A percentile compares a stretch with the other conserved stretches of the same genome.
Conservation (phyloP, 2,797 vertebrate species). For the Eutrigla gurnardus region DNA sequence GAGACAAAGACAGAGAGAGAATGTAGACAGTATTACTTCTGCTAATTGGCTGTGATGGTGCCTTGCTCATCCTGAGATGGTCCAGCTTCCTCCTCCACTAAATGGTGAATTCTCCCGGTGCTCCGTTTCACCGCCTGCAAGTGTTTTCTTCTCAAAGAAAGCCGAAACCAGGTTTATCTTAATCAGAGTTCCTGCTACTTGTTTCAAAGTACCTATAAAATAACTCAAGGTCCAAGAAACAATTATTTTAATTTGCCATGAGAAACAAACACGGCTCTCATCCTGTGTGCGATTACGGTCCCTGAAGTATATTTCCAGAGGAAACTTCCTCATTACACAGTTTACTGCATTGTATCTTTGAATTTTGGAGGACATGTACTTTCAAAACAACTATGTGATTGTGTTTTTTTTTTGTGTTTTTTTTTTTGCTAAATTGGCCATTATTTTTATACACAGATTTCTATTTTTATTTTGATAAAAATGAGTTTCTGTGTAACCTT, state of each 20-base stretch:
- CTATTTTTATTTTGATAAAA: constrained; percentile 26
- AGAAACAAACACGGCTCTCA: constrained; percentile 60
- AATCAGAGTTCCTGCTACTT: constrained; percentile 45
- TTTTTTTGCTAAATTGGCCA: constrained; percentile 15
- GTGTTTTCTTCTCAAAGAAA: constrained; percentile 34
- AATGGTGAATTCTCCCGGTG: constrained; percentile 25
- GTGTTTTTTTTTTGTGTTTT: constrained; percentile 5
- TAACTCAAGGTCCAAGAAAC: constrained; percentile 72
- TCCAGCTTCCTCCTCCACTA: constrained; percentile 24
- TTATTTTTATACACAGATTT: constrained; percentile 30
- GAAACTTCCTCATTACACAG: constrained; percentile 68
- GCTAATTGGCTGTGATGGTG: constrained; percentile 52
- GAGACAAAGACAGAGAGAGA: neutral
- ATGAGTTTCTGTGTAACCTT: constrained; percentile 45
- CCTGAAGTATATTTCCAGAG: constrained; percentile 56
- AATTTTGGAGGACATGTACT: constrained; percentile 65
- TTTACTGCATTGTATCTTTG: constrained; percentile 59
- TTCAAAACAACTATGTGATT: constrained; percentile 44
- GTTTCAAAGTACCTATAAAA: constrained; percentile 67
- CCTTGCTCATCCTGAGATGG: constrained; percentile 11
- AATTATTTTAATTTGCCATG: constrained; percentile 65
- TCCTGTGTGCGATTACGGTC: constrained; percentile 30
- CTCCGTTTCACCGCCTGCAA: constrained; percentile 31
- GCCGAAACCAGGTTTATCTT: constrained; percentile 43
- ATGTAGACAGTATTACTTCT: constrained; percentile 17